phyloP scores from a whole-genome alignment of 2,797 vertebrate genomes.

The Manis crassicaudata region DNA sequence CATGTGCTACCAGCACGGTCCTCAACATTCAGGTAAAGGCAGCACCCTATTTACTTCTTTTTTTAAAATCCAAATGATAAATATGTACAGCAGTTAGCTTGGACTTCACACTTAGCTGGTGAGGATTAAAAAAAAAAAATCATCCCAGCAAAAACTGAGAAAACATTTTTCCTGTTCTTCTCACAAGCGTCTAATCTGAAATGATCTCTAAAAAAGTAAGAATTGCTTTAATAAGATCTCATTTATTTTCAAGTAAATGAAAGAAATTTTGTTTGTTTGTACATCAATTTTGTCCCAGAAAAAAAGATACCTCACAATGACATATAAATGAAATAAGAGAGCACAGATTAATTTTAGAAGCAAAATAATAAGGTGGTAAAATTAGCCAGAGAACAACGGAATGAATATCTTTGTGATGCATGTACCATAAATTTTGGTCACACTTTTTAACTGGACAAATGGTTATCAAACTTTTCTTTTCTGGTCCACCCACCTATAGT shows the following conservation, averaged over 20 bases:
- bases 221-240: neutral
- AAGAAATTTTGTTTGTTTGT: slow-evolving; percentile 4
- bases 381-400: neutral
- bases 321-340: slow-evolving; percentile 1
- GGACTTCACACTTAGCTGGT: neutral
- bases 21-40: neutral
- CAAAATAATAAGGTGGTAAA: neutral
- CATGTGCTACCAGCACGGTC: neutral
- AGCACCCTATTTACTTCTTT: neutral
- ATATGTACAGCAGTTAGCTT: neutral
- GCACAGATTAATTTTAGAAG: slow-evolving; percentile 12
- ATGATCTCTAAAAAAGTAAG: neutral
- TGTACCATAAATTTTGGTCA: neutral
- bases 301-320: neutral
- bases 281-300: neutral
- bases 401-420: neutral
- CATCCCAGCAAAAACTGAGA: neutral
- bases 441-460: neutral
- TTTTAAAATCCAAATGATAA: neutral
- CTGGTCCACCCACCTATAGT: neutral
- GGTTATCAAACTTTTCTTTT: neutral
- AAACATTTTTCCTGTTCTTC: neutral
- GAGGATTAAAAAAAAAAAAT: neutral
- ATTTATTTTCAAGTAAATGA: slow-evolving; percentile 53
- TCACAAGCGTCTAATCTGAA: neutral